A percentile compares a stretch with the other conserved stretches of the same genome.
Conservation (phyloP, 2,113 vertebrate species). For the Bos javanicus region DNA sequence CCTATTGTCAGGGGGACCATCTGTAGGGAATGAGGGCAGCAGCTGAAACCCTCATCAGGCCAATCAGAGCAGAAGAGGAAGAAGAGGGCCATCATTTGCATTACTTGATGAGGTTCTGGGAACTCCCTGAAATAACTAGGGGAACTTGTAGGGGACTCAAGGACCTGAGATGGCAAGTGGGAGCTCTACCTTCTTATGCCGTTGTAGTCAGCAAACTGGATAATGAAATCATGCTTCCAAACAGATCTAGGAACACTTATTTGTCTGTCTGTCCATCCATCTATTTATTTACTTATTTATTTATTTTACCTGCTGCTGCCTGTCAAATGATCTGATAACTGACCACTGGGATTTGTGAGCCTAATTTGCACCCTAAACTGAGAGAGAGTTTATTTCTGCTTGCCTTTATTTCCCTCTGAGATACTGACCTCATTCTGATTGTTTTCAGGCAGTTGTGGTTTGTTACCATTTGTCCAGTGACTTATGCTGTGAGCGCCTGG, state of each 20-base stretch:
- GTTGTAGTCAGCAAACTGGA: not conserved
- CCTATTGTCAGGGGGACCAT: fast-evolving
- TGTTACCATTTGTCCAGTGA: not conserved
- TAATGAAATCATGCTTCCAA: not conserved
- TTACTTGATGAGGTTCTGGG: not conserved
- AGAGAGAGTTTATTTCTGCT: not conserved
- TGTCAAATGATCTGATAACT: not conserved
- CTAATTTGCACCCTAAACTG: not conserved
- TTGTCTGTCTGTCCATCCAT: not conserved
- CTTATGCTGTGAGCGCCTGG: not conserved
- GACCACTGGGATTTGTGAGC: not conserved
- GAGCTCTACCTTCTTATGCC: not conserved
- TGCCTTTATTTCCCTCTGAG: not conserved
- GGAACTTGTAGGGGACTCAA: not conserved
- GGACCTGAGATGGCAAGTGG: not conserved
- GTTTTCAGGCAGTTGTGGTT: not conserved
- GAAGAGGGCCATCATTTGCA: not conserved
- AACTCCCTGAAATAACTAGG: not conserved
- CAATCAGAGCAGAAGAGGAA: not conserved
- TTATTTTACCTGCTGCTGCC: not conserved
- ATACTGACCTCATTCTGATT: not conserved
- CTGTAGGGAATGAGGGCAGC: not conserved
- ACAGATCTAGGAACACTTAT: not conserved
- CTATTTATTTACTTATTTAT: not conserved
- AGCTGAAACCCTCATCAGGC: not conserved